Conservation (phyloP, 1,140 invertebrate species). For the Zaprionus kolodkinae region DNA sequence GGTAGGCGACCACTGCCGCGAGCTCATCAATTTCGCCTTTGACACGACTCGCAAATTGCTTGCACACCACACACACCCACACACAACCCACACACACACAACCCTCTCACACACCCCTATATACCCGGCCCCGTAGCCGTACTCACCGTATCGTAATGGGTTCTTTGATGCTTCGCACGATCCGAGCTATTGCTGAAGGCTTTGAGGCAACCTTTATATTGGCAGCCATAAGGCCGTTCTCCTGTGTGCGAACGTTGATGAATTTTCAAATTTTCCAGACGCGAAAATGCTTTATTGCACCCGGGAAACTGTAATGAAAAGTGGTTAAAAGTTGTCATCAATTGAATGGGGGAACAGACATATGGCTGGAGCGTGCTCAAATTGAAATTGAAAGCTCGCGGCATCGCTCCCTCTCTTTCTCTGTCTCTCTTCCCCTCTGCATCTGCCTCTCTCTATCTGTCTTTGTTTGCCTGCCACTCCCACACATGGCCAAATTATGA, state of each 20-base stretch:
- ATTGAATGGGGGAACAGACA: slow-evolving; percentile 34
- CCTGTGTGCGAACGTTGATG: slow-evolving; percentile 97
- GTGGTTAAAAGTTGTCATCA: slow-evolving; percentile 46
- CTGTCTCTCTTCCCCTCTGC: background rate
- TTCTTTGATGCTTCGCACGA: slow-evolving; percentile 97
- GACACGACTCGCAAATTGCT: slow-evolving; percentile 71
- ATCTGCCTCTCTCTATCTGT: background rate
- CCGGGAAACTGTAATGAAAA: slow-evolving; percentile 91
- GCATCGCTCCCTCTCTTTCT: background rate
- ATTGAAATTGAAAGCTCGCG: slow-evolving; percentile 61
- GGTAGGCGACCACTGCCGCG: slow-evolving; percentile 41
- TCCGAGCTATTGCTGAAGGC: slow-evolving; percentile 99
- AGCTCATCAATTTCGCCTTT: slow-evolving; percentile 73
- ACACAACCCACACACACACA: slow-evolving; percentile 1
- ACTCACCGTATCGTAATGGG: slow-evolving; percentile 97
- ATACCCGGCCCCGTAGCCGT: slow-evolving; percentile 6
- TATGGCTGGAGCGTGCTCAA: slow-evolving; percentile 22
- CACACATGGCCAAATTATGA: slow-evolving; percentile 9
- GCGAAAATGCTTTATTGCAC: slow-evolving; percentile 96
- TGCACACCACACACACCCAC: slow-evolving; percentile 23
- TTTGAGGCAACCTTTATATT: slow-evolving; percentile 93
- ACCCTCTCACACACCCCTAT: background rate
- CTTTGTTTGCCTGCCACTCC: background rate
- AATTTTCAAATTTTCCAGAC: slow-evolving; percentile 97
- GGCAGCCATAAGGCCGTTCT: slow-evolving; percentile 93